Percentiles rank a stretch among this genome's conserved stretches.
Conservation (phyloP, 1,140 invertebrate species). For the Temnothorax nylanderi region DNA sequence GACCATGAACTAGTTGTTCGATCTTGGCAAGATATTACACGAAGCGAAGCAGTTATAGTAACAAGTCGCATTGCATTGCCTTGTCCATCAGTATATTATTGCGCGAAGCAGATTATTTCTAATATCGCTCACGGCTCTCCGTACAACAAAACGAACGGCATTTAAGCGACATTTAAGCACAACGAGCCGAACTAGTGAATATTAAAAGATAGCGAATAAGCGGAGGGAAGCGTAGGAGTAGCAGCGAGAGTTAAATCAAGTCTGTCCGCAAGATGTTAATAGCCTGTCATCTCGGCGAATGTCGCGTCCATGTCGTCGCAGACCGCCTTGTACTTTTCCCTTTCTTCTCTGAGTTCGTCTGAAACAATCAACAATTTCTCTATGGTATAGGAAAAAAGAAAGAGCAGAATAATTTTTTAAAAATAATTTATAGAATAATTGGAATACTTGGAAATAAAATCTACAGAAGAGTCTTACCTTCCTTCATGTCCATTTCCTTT, state of each 20-base stretch:
- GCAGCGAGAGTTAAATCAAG: constrained; percentile 72
- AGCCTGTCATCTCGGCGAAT: constrained; percentile 87
- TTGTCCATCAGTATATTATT: constrained; percentile 40
- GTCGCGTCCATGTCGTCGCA: constrained; percentile 92
- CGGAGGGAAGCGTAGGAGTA: constrained; percentile 77
- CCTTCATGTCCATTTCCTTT: constrained; percentile 83
- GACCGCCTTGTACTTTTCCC: constrained; percentile 90
- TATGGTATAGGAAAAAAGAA: neutral
- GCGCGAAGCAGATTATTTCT: constrained; percentile 52
- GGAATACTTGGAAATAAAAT: neutral
- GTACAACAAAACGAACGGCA: constrained; percentile 22
- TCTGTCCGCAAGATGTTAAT: constrained; percentile 75
- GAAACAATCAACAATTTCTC: constrained; percentile 73
- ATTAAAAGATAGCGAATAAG: constrained; percentile 74
- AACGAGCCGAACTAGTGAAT: constrained; percentile 19
- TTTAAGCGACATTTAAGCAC: constrained; percentile 22
- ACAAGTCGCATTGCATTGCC: constrained; percentile 34
- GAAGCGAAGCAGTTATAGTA: constrained; percentile 72
- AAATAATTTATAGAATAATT: neutral
- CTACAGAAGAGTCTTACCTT: constrained; percentile 74
- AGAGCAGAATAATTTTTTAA: neutral
- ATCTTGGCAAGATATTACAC: constrained; percentile 66
- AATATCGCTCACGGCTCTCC: constrained; percentile 35
- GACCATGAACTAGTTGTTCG: constrained; percentile 52
- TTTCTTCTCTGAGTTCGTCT: constrained; percentile 91